phyloP scores from a whole-genome alignment of 2,113 vertebrate genomes.

The Sceloporus tristichus region DNA sequence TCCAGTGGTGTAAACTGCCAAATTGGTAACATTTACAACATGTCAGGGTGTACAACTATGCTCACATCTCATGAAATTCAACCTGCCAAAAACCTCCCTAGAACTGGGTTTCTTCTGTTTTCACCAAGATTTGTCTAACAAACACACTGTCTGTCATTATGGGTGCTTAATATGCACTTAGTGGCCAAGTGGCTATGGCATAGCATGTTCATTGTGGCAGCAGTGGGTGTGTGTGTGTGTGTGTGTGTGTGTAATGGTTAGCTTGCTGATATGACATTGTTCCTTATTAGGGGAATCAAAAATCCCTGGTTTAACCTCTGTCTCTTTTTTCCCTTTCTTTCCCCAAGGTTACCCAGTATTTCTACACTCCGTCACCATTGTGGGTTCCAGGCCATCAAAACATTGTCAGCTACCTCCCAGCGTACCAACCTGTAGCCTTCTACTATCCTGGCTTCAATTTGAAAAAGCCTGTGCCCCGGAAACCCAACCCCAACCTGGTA shows the following conservation, averaged over 20 bases:
- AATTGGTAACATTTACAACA: no score
- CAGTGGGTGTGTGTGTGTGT: not conserved
- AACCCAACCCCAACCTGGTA: conserved; percentile 5
- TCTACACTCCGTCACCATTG: not conserved
- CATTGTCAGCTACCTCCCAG: conserved; percentile 7
- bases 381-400: not conserved
- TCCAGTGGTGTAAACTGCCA: no score
- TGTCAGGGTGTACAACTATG: no score
- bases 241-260: not conserved
- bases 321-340: not conserved
- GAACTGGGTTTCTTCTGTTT: no score
- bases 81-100: no score
- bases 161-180: no score
- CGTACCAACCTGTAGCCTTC: not conserved
- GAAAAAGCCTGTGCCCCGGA: fast-evolving
- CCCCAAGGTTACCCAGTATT: not conserved
- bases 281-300: not conserved
- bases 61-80: no score
- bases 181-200: no score
- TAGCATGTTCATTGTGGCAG: no score
- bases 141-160: no score
- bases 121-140: no score
- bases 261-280: not conserved
- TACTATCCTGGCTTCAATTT: not conserved
- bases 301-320: not conserved